Base-by-base conservation (phyloP, 2,113 vertebrate genomes). In the Nyctibius bracteatus region DNA sequence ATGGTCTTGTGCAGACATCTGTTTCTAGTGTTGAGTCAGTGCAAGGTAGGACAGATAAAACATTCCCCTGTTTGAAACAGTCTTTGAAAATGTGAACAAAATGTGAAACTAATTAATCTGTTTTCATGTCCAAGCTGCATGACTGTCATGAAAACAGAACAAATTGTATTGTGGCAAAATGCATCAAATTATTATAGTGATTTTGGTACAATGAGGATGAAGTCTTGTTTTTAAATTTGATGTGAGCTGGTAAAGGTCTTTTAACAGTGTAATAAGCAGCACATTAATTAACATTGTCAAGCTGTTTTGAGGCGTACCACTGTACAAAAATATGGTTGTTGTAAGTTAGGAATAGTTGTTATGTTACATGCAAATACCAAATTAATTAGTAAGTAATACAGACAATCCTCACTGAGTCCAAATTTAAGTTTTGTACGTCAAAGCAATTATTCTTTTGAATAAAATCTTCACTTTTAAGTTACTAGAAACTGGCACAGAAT, bases 121-220 rank as follows among this genome's bases (percentile, higher is more conserved):
- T 92, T 96, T 94, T 94, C 88, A 78, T 88, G 92, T 95, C 88
- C 95, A 94, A 94, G 91, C 90, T 96, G 71, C 81, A 81, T 70
- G 90, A 81, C 82, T 96, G 78, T 94, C 90, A 78, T 94, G 94
- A 94, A 96, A 97, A 92, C 93, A 96, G 95, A 93, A 96, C 90
- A 95, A 94, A 92, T 57, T 94, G 93, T 88, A 87, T 95, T 92
- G 90, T 93, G 81, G 92, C 84, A 92, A 92, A 94, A 95, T 58
- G 70, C 67, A 80, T 92, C 85, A 89, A 66, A 90, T 92, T 94
- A 94, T 80, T 96, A 78, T 95, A 93, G 57, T 81, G 92, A 77
- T 93, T 97, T 94, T 93, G 80, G 70, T 96, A 93, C 68, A 86
- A 17, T 54, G 68, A 86, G 22, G 52, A 84, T 88, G 33, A 92